Base-by-base conservation (phyloP, 2,113 vertebrate genomes). In the Brienomyrus longianalis region DNA sequence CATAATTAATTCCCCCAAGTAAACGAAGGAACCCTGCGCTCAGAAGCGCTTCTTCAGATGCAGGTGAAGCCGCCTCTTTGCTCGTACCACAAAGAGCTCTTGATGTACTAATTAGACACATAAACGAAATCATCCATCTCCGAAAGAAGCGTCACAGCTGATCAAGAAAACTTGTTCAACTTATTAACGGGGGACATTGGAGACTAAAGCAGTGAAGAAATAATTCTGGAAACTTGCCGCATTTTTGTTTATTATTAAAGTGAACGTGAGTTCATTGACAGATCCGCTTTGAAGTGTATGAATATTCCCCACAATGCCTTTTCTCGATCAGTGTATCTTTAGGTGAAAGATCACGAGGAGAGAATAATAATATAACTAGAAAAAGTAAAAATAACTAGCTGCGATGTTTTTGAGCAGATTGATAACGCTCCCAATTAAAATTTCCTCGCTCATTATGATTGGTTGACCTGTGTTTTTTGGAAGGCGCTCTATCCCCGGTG, bases 381-480 rank as follows among this genome's bases (percentile, higher is more conserved):
- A 47, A 88, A 21, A 43, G 54, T 89, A 21, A 62, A 56, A 89
- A 89, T 84, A 54, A 84, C 45, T 27, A 62, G 39, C 45, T 47
- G 31, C 56, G 9, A 83, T 54, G 70, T 23, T 48, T 52, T 89
- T 5, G 54, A 92, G 92, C 93, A 94, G 93, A 93, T 95, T 94
- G 94, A 89, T 90, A 90, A 91, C 91, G 88, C 91, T 88, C 93
- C 94, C 95, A 95, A 96, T 96, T 96, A 95, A 95, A 95, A 95
- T 94, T 94, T 95, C 94, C 95, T 93, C 94, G 92, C 94, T 96
- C 93, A 94, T 96, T 96, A 96, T 94, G 92, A 92, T 92, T 92
- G 89, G 92, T 94, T 94, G 94, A 95, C 95, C 93, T 88, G 92
- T 90, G 92, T 93, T 91, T 95, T 94, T 95, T 96, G 95, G 95